Evolutionary conservation across 2,113 vertebrate species (phyloP).

Genomic region (Vulpes vulpes): DNA sequence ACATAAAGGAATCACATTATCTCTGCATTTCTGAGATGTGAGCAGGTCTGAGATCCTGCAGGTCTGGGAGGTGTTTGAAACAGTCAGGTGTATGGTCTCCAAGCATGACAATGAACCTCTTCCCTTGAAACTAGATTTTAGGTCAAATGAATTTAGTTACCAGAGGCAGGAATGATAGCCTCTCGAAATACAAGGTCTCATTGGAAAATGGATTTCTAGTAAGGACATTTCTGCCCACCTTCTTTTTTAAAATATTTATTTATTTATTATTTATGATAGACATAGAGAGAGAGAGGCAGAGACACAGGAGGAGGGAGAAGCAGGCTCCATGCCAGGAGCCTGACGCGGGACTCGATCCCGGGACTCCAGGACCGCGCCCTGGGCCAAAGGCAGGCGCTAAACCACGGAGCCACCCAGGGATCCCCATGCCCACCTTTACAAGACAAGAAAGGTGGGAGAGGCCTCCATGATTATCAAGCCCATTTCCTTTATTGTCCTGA

Average conservation of each 20-base stretch:
- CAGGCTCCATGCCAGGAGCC: no score
- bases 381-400: no score
- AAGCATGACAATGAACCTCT: background rate
- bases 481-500: background rate
- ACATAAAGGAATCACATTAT: background rate
- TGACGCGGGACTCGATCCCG: no score
- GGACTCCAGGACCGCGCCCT: no score
- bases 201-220: background rate
- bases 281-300: no score
- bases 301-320: no score
- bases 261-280: no score
- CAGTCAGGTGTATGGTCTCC: background rate
- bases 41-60: background rate
- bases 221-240: background rate
- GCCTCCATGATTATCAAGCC: background rate
- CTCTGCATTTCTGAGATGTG: background rate
- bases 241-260: background rate
- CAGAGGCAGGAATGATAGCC: background rate
- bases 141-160: background rate
- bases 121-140: background rate
- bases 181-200: background rate
- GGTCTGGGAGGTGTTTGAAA: background rate
- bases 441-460: background rate
- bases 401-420: no score
- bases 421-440: background rate